Percentiles rank a stretch among this genome's conserved stretches.
Evolutionary conservation across 2,113 vertebrate species (phyloP).

Genomic region (Melozone crissalis): DNA sequence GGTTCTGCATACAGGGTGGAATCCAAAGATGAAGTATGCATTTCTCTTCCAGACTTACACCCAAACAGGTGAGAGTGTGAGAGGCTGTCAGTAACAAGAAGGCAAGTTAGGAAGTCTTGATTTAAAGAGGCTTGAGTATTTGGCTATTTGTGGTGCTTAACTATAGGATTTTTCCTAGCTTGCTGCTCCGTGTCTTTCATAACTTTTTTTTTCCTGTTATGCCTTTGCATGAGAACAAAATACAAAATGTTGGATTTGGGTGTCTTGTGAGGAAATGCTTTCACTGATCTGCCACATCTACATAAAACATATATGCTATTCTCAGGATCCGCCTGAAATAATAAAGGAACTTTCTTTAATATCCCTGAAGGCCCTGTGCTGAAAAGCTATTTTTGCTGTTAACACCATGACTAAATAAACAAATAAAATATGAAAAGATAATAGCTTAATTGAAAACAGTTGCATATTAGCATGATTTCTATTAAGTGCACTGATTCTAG

Average conservation of each 20-base stretch:
- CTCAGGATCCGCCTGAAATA: slow-evolving; percentile 5
- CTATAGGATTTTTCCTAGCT: not conserved
- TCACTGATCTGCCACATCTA: not conserved
- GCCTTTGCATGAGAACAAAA: not conserved
- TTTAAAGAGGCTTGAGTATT: not conserved
- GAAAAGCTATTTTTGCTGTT: slow-evolving; percentile 4
- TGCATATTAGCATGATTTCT: slow-evolving; percentile 26
- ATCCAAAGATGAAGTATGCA: not conserved
- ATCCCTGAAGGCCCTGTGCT: not conserved
- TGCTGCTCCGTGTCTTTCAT: not conserved
- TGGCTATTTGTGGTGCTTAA: not conserved
- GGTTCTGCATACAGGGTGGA: not conserved
- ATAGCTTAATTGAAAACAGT: slow-evolving; percentile 39
- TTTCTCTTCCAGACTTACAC: not conserved
- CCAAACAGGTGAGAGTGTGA: not conserved
- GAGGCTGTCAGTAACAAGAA: not conserved
- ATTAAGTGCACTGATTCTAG: not conserved
- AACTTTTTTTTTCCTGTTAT: not conserved
- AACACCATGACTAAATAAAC: slow-evolving; percentile 31
- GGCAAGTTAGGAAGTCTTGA: not conserved
- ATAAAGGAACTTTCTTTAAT: slow-evolving; percentile 1
- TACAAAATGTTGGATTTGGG: not conserved
- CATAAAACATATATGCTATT: not conserved
- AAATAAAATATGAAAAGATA: slow-evolving; percentile 41
- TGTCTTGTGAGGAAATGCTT: not conserved